phyloP scores from a whole-genome alignment of 2,888 invertebrate species.

The Pristionchus fissidentatus region DNA sequence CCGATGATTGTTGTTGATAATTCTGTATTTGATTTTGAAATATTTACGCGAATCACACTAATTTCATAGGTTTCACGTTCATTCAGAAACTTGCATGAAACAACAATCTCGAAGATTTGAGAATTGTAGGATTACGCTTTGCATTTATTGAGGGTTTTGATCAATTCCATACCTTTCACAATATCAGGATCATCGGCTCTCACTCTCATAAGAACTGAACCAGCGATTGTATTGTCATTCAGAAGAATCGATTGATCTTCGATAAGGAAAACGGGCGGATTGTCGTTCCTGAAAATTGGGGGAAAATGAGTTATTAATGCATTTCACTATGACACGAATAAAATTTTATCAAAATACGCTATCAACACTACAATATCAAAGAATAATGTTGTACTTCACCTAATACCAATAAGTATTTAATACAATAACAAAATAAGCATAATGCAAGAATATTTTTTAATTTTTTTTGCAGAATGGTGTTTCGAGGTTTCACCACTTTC shows the following conservation, averaged over 20 bases:
- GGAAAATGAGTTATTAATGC: no score
- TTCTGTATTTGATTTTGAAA: background rate
- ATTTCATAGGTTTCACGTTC: no score
- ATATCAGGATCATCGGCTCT: constrained; percentile 37
- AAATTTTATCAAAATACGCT: no score
- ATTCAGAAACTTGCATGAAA: no score
- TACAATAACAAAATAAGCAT: background rate
- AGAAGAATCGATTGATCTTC: background rate
- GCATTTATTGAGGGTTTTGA: background rate
- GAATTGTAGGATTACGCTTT: background rate
- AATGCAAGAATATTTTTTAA: background rate
- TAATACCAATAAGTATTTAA: no score
- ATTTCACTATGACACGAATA: no score
- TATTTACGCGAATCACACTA: no score
- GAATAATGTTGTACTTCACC: no score
- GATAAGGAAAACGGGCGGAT: background rate
- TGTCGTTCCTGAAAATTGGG: constrained; percentile 42
- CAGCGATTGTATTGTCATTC: constrained; percentile 30
- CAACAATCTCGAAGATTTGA: no score
- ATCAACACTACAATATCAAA: no score
- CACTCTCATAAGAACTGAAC: constrained; percentile 5
- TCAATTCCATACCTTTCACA: background rate
- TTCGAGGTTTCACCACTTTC: no score
- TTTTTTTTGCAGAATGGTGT: no score
- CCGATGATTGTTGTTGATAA: background rate